Evolutionary conservation across 2,888 invertebrate species (phyloP).

Genomic region (Latrodectus hesperus): DNA sequence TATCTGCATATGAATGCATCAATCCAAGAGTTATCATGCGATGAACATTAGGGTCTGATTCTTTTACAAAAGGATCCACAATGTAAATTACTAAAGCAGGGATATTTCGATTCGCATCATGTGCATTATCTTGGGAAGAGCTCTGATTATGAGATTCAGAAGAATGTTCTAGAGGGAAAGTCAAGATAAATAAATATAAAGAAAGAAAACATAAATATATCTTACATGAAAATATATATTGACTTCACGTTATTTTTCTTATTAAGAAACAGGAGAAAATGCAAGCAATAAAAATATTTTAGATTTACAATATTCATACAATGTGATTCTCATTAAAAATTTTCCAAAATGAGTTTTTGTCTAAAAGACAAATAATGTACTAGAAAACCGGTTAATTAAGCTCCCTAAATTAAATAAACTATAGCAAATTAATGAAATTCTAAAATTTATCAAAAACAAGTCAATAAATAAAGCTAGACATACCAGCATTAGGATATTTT

Average conservation of each 20-base stretch:
- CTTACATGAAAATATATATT: neutral
- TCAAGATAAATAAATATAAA: neutral
- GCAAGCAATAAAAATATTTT: no score
- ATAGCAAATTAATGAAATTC: no score
- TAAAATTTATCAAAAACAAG: no score
- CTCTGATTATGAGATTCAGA: slow-evolving; percentile 6
- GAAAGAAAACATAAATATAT: neutral
- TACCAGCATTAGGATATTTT: slow-evolving; percentile 29
- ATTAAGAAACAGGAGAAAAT: no score
- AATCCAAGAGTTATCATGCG: slow-evolving; percentile 87
- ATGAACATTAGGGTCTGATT: slow-evolving; percentile 83
- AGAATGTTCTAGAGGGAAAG: slow-evolving; percentile 18
- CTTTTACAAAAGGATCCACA: slow-evolving; percentile 94
- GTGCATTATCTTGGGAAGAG: slow-evolving; percentile 38
- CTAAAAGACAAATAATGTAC: no score
- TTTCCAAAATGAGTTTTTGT: no score
- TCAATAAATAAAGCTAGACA: neutral
- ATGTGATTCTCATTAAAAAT: no score
- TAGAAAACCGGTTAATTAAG: no score
- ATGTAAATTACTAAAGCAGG: slow-evolving; percentile 95
- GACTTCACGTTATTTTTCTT: no score
- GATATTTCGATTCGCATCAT: slow-evolving; percentile 79
- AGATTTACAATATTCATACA: no score
- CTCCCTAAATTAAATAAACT: no score
- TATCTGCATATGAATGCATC: slow-evolving; percentile 87